Conservation (phyloP, 92 coral and sea anemone genomes). For the Umimayanthus chanpuru region DNA sequence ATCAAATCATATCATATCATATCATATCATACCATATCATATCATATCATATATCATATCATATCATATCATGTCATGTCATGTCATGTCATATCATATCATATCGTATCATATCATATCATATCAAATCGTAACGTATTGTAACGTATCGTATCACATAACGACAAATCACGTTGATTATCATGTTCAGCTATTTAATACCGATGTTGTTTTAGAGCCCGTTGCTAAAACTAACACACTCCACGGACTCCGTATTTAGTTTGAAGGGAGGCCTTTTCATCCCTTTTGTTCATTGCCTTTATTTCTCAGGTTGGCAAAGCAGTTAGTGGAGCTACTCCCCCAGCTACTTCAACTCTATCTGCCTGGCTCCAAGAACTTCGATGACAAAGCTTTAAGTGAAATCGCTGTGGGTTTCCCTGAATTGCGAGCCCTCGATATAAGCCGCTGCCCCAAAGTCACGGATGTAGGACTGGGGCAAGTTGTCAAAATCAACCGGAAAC, state of each 20-base stretch:
- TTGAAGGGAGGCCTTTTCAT: background rate
- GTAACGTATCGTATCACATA: too few species aligned
- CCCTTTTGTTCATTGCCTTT: background rate
- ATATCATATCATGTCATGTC: too few species aligned
- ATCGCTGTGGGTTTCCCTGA: slow-evolving; percentile 32
- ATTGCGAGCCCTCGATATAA: slow-evolving; percentile 39
- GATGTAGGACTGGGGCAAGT: slow-evolving; percentile 22
- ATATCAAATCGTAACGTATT: too few species aligned
- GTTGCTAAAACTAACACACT: too few species aligned
- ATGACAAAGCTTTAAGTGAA: slow-evolving; percentile 32
- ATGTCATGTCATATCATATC: too few species aligned
- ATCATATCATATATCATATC: too few species aligned
- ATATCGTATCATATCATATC: too few species aligned
- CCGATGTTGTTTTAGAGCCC: too few species aligned
- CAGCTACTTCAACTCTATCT: slow-evolving; percentile 9
- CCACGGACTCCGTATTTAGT: background rate
- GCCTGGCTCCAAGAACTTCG: slow-evolving; percentile 33
- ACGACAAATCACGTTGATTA: too few species aligned
- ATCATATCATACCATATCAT: too few species aligned
- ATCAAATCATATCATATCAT: too few species aligned
- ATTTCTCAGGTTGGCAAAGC: slow-evolving; percentile 21
- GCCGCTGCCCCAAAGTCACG: slow-evolving; percentile 29
- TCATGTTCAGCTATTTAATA: too few species aligned
- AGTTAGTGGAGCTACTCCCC: slow-evolving; percentile 15
- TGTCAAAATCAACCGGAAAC: slow-evolving; percentile 15